These are phyloP conservation scores for Dendroctonus valens DNA, from an alignment of 1,140 invertebrate genomes.

Conservation along the genomic window DNA sequence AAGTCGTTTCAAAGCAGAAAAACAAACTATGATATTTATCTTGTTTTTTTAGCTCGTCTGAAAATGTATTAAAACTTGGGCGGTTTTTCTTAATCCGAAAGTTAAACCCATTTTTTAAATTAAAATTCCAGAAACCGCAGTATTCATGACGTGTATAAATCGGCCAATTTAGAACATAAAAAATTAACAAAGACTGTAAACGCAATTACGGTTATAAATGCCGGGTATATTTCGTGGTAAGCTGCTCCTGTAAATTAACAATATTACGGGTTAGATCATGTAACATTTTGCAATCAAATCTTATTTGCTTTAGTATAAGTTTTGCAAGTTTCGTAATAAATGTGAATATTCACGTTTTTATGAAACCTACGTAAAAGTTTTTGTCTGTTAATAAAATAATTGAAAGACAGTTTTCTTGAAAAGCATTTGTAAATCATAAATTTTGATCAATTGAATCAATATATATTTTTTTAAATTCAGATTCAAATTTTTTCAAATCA, in stretches of 20 bases:
- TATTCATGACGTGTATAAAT: slow-evolving; percentile 26
- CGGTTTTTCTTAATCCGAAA: not conserved
- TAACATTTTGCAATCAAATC: not conserved
- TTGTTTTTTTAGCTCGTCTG: not conserved
- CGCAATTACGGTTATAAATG: slow-evolving; percentile 31
- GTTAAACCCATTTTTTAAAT: slow-evolving; percentile 23
- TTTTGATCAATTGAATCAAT: no score
- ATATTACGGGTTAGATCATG: slow-evolving; percentile 5
- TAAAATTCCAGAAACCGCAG: slow-evolving; percentile 21
- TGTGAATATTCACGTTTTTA: no score
- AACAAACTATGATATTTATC: no score
- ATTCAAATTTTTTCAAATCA: no score
- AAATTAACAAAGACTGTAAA: slow-evolving; percentile 31
- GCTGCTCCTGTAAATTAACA: slow-evolving; percentile 16
- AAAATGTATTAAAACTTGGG: slow-evolving; percentile 1
- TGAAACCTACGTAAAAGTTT: no score
- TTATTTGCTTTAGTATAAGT: not conserved
- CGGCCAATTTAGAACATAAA: slow-evolving; percentile 28
- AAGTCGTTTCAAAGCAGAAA: no score
- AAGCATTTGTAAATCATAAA: no score
- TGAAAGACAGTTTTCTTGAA: no score
- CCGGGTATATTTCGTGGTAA: slow-evolving; percentile 22
- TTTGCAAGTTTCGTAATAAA: no score
- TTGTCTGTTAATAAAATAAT: no score
- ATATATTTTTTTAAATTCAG: no score